Conservation (phyloP, 37 sponge, comb jelly and placozoan genomes). For the Eunapius fragilis region DNA sequence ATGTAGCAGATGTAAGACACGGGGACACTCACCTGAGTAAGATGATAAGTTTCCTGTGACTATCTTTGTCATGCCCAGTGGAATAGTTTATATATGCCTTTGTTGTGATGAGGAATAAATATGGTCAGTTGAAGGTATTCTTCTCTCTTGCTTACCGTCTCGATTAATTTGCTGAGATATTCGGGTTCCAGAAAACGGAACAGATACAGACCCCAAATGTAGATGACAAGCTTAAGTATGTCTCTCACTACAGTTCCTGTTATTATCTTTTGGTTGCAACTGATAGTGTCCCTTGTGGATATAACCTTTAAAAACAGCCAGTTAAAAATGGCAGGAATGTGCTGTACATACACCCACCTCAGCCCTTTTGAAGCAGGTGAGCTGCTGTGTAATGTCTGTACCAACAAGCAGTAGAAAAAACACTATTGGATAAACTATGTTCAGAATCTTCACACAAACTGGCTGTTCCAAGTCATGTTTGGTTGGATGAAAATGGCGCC, state of each 20-base stretch:
- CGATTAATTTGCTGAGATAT: slow-evolving; percentile 51
- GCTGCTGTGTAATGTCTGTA: slow-evolving; percentile 44
- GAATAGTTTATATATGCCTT: not conserved
- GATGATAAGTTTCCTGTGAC: not conserved
- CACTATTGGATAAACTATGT: slow-evolving; percentile 63
- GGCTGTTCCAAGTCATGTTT: slow-evolving; percentile 12
- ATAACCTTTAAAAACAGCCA: not conserved
- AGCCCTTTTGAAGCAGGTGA: slow-evolving; percentile 73
- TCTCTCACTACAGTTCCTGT: slow-evolving; percentile 25
- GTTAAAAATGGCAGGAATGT: too few species aligned
- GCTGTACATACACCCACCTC: slow-evolving; percentile 44
- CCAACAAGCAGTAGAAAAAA: slow-evolving; percentile 40
- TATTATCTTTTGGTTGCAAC: not conserved
- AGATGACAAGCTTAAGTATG: slow-evolving; percentile 56
- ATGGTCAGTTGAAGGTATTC: too few species aligned
- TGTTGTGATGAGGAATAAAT: not conserved
- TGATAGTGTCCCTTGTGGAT: not conserved
- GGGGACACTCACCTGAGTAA: not conserved
- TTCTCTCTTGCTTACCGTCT: slow-evolving; percentile 30
- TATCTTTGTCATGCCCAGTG: not conserved
- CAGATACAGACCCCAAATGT: slow-evolving; percentile 70
- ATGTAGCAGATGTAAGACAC: not conserved
- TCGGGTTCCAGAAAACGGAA: slow-evolving; percentile 59
- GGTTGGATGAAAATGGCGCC: slow-evolving; percentile 26
- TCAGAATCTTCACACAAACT: slow-evolving; percentile 1